Base-by-base conservation (phyloP, 2,797 vertebrate genomes). In the Bovichtus variegatus region DNA sequence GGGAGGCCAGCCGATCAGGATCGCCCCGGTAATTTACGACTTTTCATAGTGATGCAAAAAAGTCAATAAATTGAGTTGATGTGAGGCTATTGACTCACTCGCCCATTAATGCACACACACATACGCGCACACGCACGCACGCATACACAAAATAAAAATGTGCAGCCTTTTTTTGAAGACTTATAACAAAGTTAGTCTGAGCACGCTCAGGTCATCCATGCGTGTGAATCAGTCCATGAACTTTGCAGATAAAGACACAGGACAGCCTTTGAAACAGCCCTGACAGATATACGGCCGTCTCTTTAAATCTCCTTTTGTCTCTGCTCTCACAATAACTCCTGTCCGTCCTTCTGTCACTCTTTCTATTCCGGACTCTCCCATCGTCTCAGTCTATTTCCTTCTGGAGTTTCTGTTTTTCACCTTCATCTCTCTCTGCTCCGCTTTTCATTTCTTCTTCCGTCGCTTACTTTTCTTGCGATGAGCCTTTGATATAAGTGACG, bases 31-130 rank as follows among this genome's bases (percentile, higher is more conserved):
- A 86, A 92, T 92, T 94, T 93, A 93, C 71, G 62, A 71, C 89
- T 78, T 83, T 86, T 91, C 87, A 91, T 92, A 85, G 90, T 88
- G 76, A 92, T 94, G 92, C 90, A 86, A 92, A 93, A 87, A 84
- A 81, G 90, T 87, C 89, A 81, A 78, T 94, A 89, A 92, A 92
- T 83, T 82, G 54, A 78, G 65, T 75, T 77, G 81, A 91, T 87
- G 87, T 69, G 81, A 53, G 55, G 72, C 81, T 50, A 51, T 79
- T 87, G 77, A 83, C 49, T 43, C n/a, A 0, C 29, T 66, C 2
- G 0, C 21, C 5, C 40, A 1, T 34, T 34, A 51, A 50, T 11
- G 4, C 31, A 2, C 40, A 12, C 54, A 18, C 50, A 61, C 55
- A 31, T 31, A 31, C 31, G 31, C 31, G 31, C 27, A 2, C 51